A percentile compares a stretch with the other conserved stretches of the same genome.
Evolutionary conservation across 1,140 invertebrate species (phyloP).

Genomic region (Drosophila mojavensis): DNA sequence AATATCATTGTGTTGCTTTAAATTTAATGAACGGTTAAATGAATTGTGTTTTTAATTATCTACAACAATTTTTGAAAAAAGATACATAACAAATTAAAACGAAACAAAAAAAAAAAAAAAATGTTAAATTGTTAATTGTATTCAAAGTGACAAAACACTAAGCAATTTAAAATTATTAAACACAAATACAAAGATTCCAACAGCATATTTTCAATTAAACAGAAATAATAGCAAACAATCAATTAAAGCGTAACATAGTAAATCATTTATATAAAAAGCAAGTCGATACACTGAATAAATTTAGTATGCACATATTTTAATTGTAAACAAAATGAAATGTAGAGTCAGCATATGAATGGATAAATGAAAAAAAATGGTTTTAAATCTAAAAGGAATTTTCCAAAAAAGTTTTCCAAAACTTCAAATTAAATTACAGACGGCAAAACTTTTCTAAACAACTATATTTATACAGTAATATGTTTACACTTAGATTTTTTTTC

Average conservation of each 20-base stretch:
- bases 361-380: background rate
- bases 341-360: conserved; percentile 9
- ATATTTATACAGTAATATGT: conserved; percentile 13
- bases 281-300: conserved; percentile 27
- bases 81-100: conserved; percentile 28
- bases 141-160: conserved; percentile 61
- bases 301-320: conserved; percentile 45
- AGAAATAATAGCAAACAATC: conserved; percentile 66
- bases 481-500: background rate
- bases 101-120: conserved; percentile 39
- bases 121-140: conserved; percentile 78
- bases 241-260: conserved; percentile 48
- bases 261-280: conserved; percentile 35
- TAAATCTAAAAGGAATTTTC: conserved; percentile 14
- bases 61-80: conserved; percentile 38
- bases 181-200: conserved; percentile 44
- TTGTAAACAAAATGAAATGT: conserved; percentile 19
- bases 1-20: conserved; percentile 71
- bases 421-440: conserved; percentile 20
- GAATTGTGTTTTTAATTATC: conserved; percentile 60
- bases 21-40: conserved; percentile 21
- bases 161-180: conserved; percentile 64
- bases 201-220: conserved; percentile 58
- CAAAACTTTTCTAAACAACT: conserved; percentile 27
- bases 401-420: conserved; percentile 21